phyloP scores from a whole-genome alignment of 2,888 invertebrate species.

The Phyto melanocephala region DNA sequence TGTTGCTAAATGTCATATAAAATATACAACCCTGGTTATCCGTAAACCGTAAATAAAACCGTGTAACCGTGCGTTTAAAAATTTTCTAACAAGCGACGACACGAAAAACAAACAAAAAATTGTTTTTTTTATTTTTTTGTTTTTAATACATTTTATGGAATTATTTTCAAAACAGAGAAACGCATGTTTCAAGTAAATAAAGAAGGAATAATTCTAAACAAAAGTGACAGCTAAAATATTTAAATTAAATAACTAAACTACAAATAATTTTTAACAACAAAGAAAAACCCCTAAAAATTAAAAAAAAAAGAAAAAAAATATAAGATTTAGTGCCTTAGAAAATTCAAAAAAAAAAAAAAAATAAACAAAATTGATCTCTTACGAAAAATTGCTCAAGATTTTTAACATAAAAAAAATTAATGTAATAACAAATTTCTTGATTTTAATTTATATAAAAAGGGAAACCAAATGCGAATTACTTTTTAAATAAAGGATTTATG shows the following conservation, averaged over 20 bases:
- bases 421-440: background rate
- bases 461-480: background rate
- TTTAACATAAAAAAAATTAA: constrained; percentile 5
- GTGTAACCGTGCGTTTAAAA: constrained; percentile 51
- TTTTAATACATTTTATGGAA: constrained; percentile 65
- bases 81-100: background rate
- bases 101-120: background rate
- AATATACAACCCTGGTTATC: constrained; percentile 58
- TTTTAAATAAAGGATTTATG: background rate
- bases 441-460: constrained; percentile 3
- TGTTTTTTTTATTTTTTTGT: constrained; percentile 20
- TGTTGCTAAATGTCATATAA: constrained; percentile 45
- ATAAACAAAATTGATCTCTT: constrained; percentile 16
- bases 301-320: constrained; percentile 29
- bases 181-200: constrained; percentile 8
- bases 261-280: constrained; percentile 22
- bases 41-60: constrained; percentile 50
- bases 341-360: constrained; percentile 28
- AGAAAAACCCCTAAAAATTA: constrained; percentile 39
- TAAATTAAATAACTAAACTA: constrained; percentile 32
- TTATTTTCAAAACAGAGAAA: constrained; percentile 47
- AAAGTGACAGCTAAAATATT: constrained; percentile 32
- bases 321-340: constrained; percentile 56
- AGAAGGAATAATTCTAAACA: constrained; percentile 10
- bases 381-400: constrained; percentile 55